phyloP scores from a whole-genome alignment of 2,797 vertebrate species.

The Cetoscarus ocellatus region DNA sequence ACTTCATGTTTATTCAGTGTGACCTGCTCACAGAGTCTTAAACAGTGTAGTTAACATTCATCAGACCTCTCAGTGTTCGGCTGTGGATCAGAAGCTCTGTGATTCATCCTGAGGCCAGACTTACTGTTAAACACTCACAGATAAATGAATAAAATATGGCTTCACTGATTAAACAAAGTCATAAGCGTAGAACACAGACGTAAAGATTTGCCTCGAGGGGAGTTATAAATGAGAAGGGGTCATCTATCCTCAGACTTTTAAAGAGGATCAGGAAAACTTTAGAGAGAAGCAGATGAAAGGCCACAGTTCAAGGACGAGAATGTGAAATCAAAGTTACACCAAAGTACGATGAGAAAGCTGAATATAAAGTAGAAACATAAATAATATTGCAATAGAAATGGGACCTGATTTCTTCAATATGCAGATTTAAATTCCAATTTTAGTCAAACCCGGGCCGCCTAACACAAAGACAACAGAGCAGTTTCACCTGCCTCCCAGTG shows the following conservation, averaged over 20 bases:
- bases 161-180: not conserved
- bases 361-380: too few species aligned
- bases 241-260: not conserved
- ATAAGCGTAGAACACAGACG: not conserved
- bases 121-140: not conserved
- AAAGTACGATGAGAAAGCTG: too few species aligned
- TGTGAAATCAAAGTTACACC: too few species aligned
- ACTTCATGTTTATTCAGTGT: constrained; percentile 3
- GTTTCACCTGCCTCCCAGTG: too few species aligned
- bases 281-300: not conserved
- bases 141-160: not conserved
- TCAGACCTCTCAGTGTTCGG: constrained; percentile 10
- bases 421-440: too few species aligned
- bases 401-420: too few species aligned
- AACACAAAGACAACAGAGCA: too few species aligned
- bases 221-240: not conserved
- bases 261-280: not conserved
- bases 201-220: not conserved
- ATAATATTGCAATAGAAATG: too few species aligned
- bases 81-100: constrained; percentile 4
- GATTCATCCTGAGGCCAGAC: constrained; percentile 11
- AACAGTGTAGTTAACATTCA: constrained; percentile 3
- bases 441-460: too few species aligned
- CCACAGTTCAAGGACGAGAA: too few species aligned
- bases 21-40: constrained; percentile 5